A percentile compares a stretch with the other conserved stretches of the same genome.
phyloP scores from a whole-genome alignment of 2,113 vertebrate species.

The Chrysemys picta region DNA sequence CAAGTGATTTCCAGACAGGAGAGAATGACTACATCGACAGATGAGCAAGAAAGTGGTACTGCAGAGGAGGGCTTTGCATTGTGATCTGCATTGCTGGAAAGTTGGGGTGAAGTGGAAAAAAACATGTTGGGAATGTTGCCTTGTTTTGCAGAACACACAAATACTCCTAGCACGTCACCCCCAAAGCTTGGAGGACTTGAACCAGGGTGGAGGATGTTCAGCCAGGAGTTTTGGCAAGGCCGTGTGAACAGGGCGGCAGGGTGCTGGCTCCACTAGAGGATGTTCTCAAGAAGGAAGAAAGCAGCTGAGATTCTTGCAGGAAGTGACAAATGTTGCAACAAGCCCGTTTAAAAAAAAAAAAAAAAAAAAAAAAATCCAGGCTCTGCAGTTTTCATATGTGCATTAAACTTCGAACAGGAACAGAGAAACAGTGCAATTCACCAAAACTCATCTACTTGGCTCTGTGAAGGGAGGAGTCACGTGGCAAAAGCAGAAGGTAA shows the following conservation, averaged over 20 bases:
- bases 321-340: not conserved
- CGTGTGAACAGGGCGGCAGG: not conserved
- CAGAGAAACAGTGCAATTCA: not conserved
- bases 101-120: not conserved
- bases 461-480: not conserved
- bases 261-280: rapidly evolving
- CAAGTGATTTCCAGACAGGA: not conserved
- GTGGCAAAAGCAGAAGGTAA: not conserved
- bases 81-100: not conserved
- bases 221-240: not conserved
- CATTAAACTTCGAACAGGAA: too few relatives aligned
- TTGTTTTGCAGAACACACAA: not conserved
- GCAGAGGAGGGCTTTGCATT: not conserved
- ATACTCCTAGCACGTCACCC: not conserved
- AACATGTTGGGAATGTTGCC: not conserved
- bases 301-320: rapidly evolving
- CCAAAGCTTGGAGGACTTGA: not conserved
- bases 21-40: not conserved
- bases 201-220: not conserved
- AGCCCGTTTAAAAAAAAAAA: not conserved
- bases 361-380: not conserved
- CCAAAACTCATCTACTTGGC: not conserved
- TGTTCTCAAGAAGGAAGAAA: not conserved
- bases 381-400: not conserved
- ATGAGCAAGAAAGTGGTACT: not conserved